Base-by-base conservation (phyloP, 2,113 vertebrate genomes). In the Corapipo altera region DNA sequence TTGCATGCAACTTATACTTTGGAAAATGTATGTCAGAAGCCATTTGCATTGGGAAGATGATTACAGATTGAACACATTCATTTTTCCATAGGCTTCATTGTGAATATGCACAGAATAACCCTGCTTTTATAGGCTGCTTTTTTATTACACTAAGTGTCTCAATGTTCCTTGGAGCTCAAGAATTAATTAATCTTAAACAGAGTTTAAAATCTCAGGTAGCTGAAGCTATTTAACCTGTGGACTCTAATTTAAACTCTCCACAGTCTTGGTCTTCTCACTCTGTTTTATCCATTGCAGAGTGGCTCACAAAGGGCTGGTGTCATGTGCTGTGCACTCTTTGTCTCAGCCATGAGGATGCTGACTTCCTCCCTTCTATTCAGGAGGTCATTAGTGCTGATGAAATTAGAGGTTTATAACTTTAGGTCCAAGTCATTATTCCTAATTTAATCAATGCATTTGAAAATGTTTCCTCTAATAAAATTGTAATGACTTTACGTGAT, bases 401-500 rank as follows among this genome's bases (percentile, higher is more conserved):
- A 44, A 93, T 97, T 97, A 96, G 92, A 91, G 89, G 82, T 85
- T 95, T 95, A 70, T 94, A 78, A 96, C 89, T 96, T 64, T 33
- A 44, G 52, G 61, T 69, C 61, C 72, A 66, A 95, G 80, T 89
- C 87, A 78, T 67, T 90, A 91, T 83, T 96, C 79, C 75, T 74
- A 88, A 94, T 91, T 94, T 93, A 91, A 97, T 96, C 74, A 95
- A 93, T 86, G 90, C 89, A 83, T 93, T 90, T 93, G 48, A 95
- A 96, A 93, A 97, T 65, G 71, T 84, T 95, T 93, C 75, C 82
- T 89, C 79, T 96, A 92, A 79, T 96, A 92, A 96, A 96, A 92
- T 55, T 85, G 73, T 79, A 92, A 93, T 67, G 70, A 48, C 62
- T 88, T 92, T 69, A 61, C 3, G 3, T 91, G 96, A 80, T 97